phyloP scores from a whole-genome alignment of 2,888 invertebrate species.

The Drosophila seclusa region DNA sequence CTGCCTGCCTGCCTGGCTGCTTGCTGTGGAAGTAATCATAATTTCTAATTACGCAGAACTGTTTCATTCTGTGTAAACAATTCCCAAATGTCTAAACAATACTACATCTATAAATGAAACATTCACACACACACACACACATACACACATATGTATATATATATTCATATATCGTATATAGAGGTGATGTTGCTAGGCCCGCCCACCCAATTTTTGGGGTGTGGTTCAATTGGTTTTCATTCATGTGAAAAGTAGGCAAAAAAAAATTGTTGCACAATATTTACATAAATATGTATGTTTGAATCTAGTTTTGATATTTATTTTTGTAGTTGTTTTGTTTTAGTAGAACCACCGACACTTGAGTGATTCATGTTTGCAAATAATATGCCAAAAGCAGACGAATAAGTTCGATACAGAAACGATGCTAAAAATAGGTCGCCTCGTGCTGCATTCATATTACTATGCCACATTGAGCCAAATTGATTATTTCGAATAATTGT shows the following conservation, averaged over 20 bases:
- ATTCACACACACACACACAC: background rate
- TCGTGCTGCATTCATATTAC: conserved; percentile 23
- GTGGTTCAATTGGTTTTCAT: conserved; percentile 52
- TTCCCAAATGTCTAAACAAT: conserved; percentile 26
- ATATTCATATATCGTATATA: conserved; percentile 6
- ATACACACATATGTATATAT: background rate
- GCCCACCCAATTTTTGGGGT: conserved; percentile 34
- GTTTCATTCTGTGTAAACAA: conserved; percentile 43
- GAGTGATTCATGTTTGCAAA: conserved; percentile 43
- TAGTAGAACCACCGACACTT: conserved; percentile 36
- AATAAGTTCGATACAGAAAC: conserved; percentile 34
- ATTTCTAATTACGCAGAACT: conserved; percentile 42
- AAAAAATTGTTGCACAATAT: conserved; percentile 18
- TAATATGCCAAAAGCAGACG: conserved; percentile 42
- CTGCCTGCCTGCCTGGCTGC: background rate
- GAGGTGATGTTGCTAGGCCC: conserved; percentile 4
- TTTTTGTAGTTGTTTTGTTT: conserved; percentile 8
- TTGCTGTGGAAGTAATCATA: conserved; percentile 18
- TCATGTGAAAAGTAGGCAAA: conserved; percentile 34
- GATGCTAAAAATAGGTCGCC: conserved; percentile 43
- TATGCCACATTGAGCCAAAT: conserved; percentile 11
- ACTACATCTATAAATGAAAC: conserved; percentile 17
- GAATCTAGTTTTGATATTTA: background rate
- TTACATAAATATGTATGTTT: background rate
- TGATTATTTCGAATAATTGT: background rate